Conservation (phyloP, 1,140 invertebrate genomes). For the Ectropis grisescens region DNA sequence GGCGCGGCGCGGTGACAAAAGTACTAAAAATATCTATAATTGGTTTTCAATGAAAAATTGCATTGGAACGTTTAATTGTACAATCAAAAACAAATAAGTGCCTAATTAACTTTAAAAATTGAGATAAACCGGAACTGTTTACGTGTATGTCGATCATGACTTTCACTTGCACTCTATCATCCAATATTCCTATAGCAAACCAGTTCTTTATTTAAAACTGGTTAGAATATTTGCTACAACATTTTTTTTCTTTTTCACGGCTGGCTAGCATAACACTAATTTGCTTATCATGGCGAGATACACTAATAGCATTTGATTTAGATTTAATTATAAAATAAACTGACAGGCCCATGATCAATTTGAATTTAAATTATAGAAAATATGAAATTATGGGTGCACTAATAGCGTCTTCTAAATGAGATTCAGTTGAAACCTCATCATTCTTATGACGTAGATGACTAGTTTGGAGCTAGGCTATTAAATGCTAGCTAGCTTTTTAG, state of each 20-base stretch:
- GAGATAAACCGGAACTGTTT: conserved; percentile 51
- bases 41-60: too few relatives aligned
- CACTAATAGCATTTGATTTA: conserved; percentile 16
- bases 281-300: conserved; percentile 18
- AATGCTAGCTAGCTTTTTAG: too few relatives aligned
- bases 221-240: conserved; percentile 21
- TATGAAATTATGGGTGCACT: too few relatives aligned
- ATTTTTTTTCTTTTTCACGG: conserved; percentile 11
- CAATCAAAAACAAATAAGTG: conserved; percentile 1
- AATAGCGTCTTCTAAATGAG: too few relatives aligned
- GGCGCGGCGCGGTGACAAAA: too few relatives aligned
- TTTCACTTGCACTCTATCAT: conserved; percentile 65
- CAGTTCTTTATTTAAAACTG: conserved; percentile 38
- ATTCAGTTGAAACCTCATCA: too few relatives aligned
- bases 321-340: conserved; percentile 17
- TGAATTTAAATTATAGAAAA: conserved; percentile 7
- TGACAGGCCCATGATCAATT: conserved; percentile 15
- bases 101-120: conserved; percentile 37
- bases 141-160: conserved; percentile 45
- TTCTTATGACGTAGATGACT: too few relatives aligned
- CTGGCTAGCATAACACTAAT: conserved; percentile 14
- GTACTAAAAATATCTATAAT: too few relatives aligned
- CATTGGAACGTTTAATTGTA: too few relatives aligned
- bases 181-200: conserved; percentile 55
- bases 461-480: too few relatives aligned